These are phyloP conservation scores for Trichechus manatus DNA, from an alignment of 2,113 vertebrate genomes.

Conservation along the genomic window DNA sequence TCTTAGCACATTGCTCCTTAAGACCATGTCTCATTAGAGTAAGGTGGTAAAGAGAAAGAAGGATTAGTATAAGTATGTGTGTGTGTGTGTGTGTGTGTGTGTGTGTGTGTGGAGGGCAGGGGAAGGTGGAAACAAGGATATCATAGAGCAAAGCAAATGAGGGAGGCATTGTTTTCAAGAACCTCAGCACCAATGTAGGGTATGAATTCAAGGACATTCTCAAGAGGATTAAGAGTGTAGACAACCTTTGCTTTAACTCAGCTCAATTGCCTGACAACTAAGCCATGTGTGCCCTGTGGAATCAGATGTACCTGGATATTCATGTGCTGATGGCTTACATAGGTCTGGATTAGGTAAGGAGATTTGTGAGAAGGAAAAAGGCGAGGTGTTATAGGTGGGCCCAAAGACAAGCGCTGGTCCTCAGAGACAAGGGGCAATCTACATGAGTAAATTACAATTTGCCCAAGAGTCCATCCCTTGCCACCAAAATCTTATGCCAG, in stretches of 20 bases:
- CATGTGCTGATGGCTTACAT: neutral
- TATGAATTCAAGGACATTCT: neutral
- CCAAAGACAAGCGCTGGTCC: neutral
- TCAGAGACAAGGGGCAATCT: neutral
- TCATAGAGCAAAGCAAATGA: neutral
- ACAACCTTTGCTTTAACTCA: neutral
- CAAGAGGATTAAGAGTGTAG: neutral
- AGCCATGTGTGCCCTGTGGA: neutral
- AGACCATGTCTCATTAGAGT: neutral
- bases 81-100: neutral
- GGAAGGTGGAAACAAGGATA: neutral
- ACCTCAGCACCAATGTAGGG: neutral
- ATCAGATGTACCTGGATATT: neutral
- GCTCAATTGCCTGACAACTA: neutral
- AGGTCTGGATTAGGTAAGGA: neutral
- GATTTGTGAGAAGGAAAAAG: neutral
- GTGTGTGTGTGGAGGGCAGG: neutral
- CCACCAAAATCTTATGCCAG: neutral
- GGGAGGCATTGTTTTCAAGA: neutral
- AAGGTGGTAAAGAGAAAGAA: neutral
- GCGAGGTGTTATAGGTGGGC: neutral
- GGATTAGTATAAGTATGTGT: neutral
- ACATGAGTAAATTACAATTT: neutral
- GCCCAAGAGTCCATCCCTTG: neutral
- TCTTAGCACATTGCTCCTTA: neutral